Evolutionary conservation across 2,113 vertebrate species (phyloP).

Genomic region (Narcine bancroftii): DNA sequence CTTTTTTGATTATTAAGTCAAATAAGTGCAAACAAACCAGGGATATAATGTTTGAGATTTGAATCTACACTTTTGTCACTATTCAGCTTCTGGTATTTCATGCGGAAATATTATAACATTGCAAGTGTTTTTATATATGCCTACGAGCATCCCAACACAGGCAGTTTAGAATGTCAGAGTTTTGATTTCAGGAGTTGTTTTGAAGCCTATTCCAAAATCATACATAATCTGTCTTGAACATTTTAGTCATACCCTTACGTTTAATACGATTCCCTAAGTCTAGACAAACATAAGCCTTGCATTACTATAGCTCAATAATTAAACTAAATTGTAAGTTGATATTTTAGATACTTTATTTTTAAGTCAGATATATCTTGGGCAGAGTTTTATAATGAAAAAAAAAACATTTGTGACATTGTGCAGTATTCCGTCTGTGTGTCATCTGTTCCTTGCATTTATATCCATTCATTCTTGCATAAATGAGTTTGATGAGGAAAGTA

Average conservation of each 20-base stretch:
- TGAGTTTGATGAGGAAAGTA: background rate
- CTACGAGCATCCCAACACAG: background rate
- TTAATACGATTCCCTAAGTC: background rate
- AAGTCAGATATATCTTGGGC: background rate
- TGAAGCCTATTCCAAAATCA: background rate
- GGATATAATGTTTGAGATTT: background rate
- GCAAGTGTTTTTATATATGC: background rate
- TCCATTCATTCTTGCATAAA: background rate
- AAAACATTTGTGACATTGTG: background rate
- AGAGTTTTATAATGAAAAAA: slow-evolving; percentile 13
- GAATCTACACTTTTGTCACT: background rate
- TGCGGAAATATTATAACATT: background rate
- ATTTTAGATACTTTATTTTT: background rate
- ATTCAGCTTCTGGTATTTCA: background rate
- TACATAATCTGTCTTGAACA: background rate
- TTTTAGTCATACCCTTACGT: background rate
- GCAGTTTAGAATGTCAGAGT: too few relatives aligned
- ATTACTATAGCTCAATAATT: slow-evolving; percentile 8
- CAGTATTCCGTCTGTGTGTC: background rate
- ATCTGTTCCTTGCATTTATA: background rate
- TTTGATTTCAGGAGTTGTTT: background rate
- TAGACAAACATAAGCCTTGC: background rate
- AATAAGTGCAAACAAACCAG: background rate
- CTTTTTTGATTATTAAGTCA: background rate
- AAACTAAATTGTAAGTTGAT: slow-evolving; percentile 24